phyloP scores from a whole-genome alignment of 1,140 invertebrate species.

The Drosophila baimaii region DNA sequence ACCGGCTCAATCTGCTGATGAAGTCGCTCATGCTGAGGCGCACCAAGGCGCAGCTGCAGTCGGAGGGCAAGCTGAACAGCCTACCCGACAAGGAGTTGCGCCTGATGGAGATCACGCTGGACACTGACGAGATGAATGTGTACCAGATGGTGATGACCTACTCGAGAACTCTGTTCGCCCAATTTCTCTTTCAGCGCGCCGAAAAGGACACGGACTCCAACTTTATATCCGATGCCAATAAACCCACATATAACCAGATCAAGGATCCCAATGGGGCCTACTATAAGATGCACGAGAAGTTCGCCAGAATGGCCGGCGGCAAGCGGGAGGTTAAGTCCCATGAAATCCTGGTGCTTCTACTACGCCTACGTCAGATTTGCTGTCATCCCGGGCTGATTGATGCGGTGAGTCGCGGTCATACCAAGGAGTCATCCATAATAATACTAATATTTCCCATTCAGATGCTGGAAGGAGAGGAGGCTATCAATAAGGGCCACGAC shows the following conservation, averaged over 20 bases:
- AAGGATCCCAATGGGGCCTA: slow-evolving; percentile 85
- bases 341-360: slow-evolving; percentile 91
- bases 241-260: slow-evolving; percentile 69
- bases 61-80: slow-evolving; percentile 86
- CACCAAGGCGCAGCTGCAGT: slow-evolving; percentile 91
- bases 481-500: slow-evolving; percentile 83
- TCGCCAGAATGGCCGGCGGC: slow-evolving; percentile 86
- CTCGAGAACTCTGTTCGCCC: slow-evolving; percentile 90
- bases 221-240: slow-evolving; percentile 56
- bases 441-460: slow-evolving; percentile 21
- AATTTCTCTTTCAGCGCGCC: slow-evolving; percentile 90
- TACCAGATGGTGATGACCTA: slow-evolving; percentile 91
- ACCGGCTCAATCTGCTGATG: slow-evolving; percentile 91
- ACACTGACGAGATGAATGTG: slow-evolving; percentile 89
- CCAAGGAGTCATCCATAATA: neutral
- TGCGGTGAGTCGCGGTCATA: slow-evolving; percentile 45
- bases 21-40: slow-evolving; percentile 92
- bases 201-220: slow-evolving; percentile 86
- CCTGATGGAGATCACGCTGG: slow-evolving; percentile 87
- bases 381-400: slow-evolving; percentile 93
- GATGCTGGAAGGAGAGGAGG: slow-evolving; percentile 87
- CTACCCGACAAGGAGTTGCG: slow-evolving; percentile 88
- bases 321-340: slow-evolving; percentile 88
- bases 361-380: slow-evolving; percentile 94
- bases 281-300: slow-evolving; percentile 86